Evolutionary conservation across 1,140 invertebrate genomes (phyloP).

Genomic region (Panagrolaimus sp.): DNA sequence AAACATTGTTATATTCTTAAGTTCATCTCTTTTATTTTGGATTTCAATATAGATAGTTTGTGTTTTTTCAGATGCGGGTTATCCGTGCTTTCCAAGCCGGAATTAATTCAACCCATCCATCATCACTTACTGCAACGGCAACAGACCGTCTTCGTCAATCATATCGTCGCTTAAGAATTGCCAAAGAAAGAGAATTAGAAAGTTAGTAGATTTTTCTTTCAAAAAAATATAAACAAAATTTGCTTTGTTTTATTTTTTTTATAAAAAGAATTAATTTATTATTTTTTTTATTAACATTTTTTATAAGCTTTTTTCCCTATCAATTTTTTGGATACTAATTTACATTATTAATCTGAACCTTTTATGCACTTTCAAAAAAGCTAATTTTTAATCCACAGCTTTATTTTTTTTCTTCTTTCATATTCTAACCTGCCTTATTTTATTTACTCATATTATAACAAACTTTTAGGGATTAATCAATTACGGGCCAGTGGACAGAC

Average conservation of each 20-base stretch:
- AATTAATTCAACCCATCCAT: slow-evolving; percentile 37
- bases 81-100: slow-evolving; percentile 41
- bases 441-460: neutral
- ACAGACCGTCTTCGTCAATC: slow-evolving; percentile 41
- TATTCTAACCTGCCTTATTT: neutral
- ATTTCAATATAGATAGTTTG: no score
- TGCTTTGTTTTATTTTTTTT: neutral
- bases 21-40: no score
- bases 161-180: slow-evolving; percentile 41
- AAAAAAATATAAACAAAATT: neutral
- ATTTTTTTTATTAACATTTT: neutral
- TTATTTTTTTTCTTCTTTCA: no score
- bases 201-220: slow-evolving; percentile 20
- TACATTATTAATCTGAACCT: neutral
- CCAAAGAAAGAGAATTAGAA: slow-evolving; percentile 44
- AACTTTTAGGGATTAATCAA: slow-evolving; percentile 27
- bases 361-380: neutral
- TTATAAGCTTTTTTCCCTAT: neutral
- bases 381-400: neutral
- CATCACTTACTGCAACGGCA: slow-evolving; percentile 35
- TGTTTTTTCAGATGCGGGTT: slow-evolving; percentile 43
- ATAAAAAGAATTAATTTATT: neutral
- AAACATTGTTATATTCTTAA: no score
- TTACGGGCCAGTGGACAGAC: slow-evolving; percentile 28
- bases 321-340: neutral